A percentile compares a stretch with the other conserved stretches of the same genome.
These are phyloP conservation scores for Schizaphis graminum DNA, from an alignment of 2,888 invertebrate genomes.

Conservation along the genomic window DNA sequence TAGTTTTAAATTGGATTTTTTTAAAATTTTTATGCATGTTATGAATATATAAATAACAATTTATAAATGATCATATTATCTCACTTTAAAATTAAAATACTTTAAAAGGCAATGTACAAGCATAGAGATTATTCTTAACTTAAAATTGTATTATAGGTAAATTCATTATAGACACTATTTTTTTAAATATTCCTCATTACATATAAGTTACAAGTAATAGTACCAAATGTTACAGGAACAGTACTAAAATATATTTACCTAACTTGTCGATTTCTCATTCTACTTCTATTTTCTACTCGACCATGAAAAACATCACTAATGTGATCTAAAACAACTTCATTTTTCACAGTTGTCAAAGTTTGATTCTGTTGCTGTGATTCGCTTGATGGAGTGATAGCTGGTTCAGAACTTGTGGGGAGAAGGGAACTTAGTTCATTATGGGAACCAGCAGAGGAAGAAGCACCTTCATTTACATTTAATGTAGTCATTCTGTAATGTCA, in stretches of 20 bases:
- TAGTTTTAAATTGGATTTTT: background rate
- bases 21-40: background rate
- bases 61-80: background rate
- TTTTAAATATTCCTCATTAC: background rate
- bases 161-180: background rate
- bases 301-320: conserved; percentile 1
- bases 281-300: conserved; percentile 23
- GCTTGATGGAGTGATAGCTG: conserved; percentile 29
- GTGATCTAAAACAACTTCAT: conserved; percentile 45
- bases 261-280: conserved; percentile 38
- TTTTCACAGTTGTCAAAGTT: conserved; percentile 10
- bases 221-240: background rate
- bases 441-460: conserved; percentile 74
- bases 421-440: conserved; percentile 79
- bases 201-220: background rate
- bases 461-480: conserved; percentile 65
- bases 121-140: background rate
- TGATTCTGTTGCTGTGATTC: conserved; percentile 54
- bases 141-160: background rate
- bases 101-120: background rate
- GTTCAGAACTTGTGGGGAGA: conserved; percentile 71
- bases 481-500: conserved; percentile 56
- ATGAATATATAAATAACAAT: background rate
- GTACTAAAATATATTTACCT: conserved; percentile 28
- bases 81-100: background rate